These are phyloP conservation scores for Megastigmus dorsalis DNA, from an alignment of 2,888 invertebrate genomes.

Conservation along the genomic window DNA sequence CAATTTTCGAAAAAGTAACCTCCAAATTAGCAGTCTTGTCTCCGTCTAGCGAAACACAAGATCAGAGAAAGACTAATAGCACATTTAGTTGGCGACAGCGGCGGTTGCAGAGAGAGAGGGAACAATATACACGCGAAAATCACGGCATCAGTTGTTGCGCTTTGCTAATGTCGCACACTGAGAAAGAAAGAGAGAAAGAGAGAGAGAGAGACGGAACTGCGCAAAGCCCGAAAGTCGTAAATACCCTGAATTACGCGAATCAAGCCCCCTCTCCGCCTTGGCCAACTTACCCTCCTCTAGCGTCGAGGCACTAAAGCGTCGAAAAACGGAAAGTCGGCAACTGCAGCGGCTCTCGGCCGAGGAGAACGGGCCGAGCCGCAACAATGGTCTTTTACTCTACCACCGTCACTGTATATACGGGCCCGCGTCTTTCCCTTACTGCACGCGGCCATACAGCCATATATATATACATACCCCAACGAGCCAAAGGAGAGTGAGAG, in stretches of 20 bases:
- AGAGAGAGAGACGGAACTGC: too few relatives aligned
- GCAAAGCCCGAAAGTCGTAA: constrained; percentile 25
- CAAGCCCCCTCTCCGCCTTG: background rate
- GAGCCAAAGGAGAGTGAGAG: too few relatives aligned
- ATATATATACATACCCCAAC: too few relatives aligned
- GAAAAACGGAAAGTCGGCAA: constrained; percentile 39
- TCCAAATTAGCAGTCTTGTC: constrained; percentile 11
- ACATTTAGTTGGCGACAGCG: background rate
- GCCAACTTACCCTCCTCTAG: background rate
- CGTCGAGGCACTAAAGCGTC: constrained; percentile 23
- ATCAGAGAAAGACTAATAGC: constrained; percentile 8
- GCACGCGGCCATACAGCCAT: background rate
- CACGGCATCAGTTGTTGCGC: background rate
- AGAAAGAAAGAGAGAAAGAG: too few relatives aligned
- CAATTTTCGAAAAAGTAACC: background rate
- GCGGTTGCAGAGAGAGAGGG: background rate
- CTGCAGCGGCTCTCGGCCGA: too few relatives aligned
- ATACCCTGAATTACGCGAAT: constrained; percentile 39
- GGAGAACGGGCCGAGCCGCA: background rate
- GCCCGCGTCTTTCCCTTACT: too few relatives aligned
- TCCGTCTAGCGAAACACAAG: background rate
- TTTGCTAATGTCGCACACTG: constrained; percentile 18
- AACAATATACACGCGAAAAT: constrained; percentile 5
- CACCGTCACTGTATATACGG: background rate
- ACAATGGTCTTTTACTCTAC: constrained; percentile 40